Evolutionary conservation across 2,113 vertebrate genomes (phyloP).

Genomic region (Elgaria multicarinata): DNA sequence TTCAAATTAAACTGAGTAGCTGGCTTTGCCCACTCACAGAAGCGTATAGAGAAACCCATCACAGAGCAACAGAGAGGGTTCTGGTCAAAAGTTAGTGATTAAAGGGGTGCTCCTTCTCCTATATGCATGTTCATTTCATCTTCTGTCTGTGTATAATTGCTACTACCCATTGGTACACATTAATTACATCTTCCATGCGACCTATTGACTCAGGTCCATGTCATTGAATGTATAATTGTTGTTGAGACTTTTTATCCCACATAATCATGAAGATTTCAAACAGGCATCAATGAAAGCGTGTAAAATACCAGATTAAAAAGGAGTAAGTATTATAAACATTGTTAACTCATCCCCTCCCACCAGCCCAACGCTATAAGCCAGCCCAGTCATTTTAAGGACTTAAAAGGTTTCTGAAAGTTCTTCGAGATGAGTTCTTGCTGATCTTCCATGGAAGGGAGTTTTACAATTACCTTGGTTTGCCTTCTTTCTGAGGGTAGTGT

Average conservation of each 20-base stretch:
- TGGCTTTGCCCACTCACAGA: slow-evolving; percentile 45
- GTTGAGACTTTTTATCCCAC: neutral
- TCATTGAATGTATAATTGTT: neutral
- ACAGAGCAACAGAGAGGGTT: slow-evolving; percentile 43
- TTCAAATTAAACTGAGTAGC: slow-evolving; percentile 56
- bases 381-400: neutral
- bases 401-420: neutral
- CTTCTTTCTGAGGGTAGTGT: neutral
- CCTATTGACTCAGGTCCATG: slow-evolving; percentile 10
- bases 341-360: neutral
- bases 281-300: neutral
- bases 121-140: slow-evolving; percentile 44
- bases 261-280: neutral
- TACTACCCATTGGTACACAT: slow-evolving; percentile 5
- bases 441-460: neutral
- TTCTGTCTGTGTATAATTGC: slow-evolving; percentile 29
- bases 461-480: neutral
- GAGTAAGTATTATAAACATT: neutral
- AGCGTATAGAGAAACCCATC: slow-evolving; percentile 54
- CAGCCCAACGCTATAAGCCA: neutral
- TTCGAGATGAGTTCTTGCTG: neutral
- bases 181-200: slow-evolving; percentile 2
- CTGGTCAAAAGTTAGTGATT: slow-evolving; percentile 49
- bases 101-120: slow-evolving; percentile 20
- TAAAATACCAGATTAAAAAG: neutral